These are phyloP conservation scores for Myripristis jacobus DNA, from an alignment of 2,797 vertebrate species.

Conservation along the genomic window DNA sequence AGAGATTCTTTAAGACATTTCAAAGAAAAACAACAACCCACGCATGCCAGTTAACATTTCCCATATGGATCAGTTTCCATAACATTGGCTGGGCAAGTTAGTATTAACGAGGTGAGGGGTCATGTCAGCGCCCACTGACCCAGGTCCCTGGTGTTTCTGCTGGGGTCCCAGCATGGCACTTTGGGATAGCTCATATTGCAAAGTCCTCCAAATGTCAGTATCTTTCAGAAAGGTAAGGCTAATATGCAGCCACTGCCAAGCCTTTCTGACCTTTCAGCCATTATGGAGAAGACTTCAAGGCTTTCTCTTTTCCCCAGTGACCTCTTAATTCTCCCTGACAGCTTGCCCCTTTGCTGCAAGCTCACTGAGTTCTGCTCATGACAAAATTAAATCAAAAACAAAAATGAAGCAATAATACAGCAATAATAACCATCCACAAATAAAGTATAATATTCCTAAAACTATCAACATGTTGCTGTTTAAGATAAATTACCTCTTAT, in stretches of 20 bases:
- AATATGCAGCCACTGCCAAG: conserved; percentile 58
- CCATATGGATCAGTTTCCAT: conserved; percentile 76
- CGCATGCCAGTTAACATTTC: conserved; percentile 68
- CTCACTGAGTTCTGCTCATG: background rate
- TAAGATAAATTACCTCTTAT: conserved; percentile 5
- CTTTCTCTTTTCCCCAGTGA: conserved; percentile 35
- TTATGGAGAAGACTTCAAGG: conserved; percentile 50
- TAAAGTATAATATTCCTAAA: conserved; percentile 13
- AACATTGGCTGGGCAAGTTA: conserved; percentile 59
- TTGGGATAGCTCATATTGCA: conserved; percentile 69
- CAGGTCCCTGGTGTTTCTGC: conserved; percentile 50
- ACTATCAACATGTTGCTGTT: background rate
- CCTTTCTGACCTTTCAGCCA: conserved; percentile 47
- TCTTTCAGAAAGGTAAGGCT: conserved; percentile 62
- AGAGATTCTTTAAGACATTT: conserved; percentile 43
- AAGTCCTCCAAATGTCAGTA: conserved; percentile 71
- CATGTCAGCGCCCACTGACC: conserved; percentile 67
- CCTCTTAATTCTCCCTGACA: conserved; percentile 24
- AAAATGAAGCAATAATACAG: background rate
- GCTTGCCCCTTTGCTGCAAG: conserved; percentile 15
- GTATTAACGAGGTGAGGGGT: conserved; percentile 67
- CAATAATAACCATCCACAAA: background rate
- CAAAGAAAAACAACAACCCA: conserved; percentile 55
- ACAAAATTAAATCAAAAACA: conserved; percentile 15
- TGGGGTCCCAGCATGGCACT: conserved; percentile 49